These are phyloP conservation scores for Pocillopora grandis DNA, from an alignment of 92 coral and sea anemone species.

Conservation along the genomic window DNA sequence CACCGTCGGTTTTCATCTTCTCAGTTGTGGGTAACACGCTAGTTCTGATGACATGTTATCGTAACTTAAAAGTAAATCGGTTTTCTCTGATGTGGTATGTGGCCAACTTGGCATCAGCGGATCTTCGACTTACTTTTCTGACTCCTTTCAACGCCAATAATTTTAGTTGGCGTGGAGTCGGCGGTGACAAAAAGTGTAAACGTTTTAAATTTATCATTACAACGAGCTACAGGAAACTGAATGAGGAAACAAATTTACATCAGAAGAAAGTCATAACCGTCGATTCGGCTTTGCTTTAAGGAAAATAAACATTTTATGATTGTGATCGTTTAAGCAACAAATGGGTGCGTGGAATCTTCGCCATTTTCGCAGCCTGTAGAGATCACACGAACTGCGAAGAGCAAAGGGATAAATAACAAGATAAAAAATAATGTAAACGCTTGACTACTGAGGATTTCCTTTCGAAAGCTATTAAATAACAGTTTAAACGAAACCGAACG, in stretches of 20 bases:
- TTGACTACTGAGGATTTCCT: no score
- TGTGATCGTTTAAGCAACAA: background rate
- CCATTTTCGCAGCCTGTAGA: no score
- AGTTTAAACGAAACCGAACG: no score
- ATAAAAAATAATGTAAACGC: no score
- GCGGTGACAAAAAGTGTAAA: constrained; percentile 34
- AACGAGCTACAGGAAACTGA: constrained; percentile 12
- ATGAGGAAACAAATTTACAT: background rate
- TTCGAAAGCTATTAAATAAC: no score
- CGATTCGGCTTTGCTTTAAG: background rate
- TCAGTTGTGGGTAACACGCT: constrained; percentile 23
- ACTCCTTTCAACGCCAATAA: constrained; percentile 14
- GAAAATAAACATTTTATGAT: no score
- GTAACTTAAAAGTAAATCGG: background rate
- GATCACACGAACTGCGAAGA: no score
- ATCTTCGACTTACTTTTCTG: constrained; percentile 36
- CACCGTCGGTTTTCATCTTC: constrained; percentile 5
- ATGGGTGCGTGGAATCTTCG: no score
- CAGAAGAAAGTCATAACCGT: background rate
- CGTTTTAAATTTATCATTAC: constrained; percentile 33
- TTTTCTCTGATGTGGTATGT: constrained; percentile 13
- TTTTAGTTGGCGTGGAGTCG: constrained; percentile 26
- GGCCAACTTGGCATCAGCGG: constrained; percentile 33
- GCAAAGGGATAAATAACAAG: no score
- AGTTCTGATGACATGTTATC: constrained; percentile 9